These are phyloP conservation scores for Poecile atricapillus DNA, from an alignment of 2,113 vertebrate genomes.

Conservation along the genomic window DNA sequence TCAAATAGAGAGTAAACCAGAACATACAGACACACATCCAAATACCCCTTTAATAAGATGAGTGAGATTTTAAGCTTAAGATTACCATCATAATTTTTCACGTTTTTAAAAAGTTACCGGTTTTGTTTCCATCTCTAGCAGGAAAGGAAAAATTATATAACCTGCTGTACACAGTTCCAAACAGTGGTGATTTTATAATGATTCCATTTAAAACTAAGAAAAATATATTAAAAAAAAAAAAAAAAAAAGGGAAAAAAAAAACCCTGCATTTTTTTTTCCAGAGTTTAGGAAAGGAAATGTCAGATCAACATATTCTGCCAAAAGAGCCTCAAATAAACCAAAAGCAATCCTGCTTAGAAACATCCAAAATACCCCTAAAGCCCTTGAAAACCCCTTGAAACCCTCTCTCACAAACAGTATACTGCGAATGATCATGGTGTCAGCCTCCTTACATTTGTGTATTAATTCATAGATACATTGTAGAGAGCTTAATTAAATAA, in stretches of 20 bases:
- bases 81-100: slow-evolving; percentile 42
- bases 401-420: background rate
- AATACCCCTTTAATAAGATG: slow-evolving; percentile 47
- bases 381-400: slow-evolving; percentile 47
- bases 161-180: background rate
- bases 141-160: slow-evolving; percentile 34
- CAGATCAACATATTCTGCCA: slow-evolving; percentile 29
- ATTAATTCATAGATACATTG: slow-evolving; percentile 51
- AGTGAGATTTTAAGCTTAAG: slow-evolving; percentile 46
- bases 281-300: slow-evolving; percentile 19
- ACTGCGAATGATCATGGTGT: background rate
- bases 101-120: background rate
- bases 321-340: slow-evolving; percentile 39
- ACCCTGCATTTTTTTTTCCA: background rate
- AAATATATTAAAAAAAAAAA: background rate
- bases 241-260: background rate
- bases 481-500: slow-evolving; percentile 55
- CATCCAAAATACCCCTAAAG: slow-evolving; percentile 27
- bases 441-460: slow-evolving; percentile 24
- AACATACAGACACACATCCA: slow-evolving; percentile 33
- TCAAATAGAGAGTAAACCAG: slow-evolving; percentile 66
- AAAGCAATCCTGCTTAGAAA: slow-evolving; percentile 29
- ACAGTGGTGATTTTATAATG: background rate
- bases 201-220: background rate
- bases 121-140: background rate